These are phyloP conservation scores for Cephalopterus ornatus DNA, from an alignment of 2,113 vertebrate species.

Conservation along the genomic window DNA sequence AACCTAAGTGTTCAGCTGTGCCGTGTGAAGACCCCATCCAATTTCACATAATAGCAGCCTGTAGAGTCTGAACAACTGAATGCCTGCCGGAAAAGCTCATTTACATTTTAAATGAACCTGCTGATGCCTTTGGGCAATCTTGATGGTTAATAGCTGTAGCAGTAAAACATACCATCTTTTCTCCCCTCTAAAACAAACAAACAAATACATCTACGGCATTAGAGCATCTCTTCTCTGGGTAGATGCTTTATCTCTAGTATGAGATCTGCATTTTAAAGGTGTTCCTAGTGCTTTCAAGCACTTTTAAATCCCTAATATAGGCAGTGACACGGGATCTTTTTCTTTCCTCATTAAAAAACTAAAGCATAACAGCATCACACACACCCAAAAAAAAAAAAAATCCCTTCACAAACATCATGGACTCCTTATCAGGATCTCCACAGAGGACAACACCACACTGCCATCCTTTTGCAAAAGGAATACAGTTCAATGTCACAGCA, in stretches of 20 bases:
- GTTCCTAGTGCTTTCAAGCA: background rate
- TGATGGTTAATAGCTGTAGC: constrained; percentile 49
- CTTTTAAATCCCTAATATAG: background rate
- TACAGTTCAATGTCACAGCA: background rate
- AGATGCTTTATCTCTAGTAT: constrained; percentile 31
- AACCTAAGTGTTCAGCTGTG: constrained; percentile 4
- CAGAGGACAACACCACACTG: background rate
- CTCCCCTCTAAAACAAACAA: constrained; percentile 42
- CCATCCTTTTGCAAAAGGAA: background rate
- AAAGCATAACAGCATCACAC: background rate
- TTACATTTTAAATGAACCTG: constrained; percentile 72
- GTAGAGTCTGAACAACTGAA: background rate
- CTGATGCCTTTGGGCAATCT: constrained; percentile 50
- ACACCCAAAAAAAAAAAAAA: background rate
- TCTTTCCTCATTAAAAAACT: background rate
- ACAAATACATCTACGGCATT: constrained; percentile 38
- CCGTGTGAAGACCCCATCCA: constrained; percentile 14
- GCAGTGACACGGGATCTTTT: background rate
- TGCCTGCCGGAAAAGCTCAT: background rate
- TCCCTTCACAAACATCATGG: background rate
- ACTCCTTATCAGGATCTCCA: background rate
- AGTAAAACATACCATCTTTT: constrained; percentile 49
- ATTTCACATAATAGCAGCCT: constrained; percentile 39
- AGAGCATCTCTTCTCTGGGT: background rate
- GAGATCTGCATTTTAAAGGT: constrained; percentile 20